Base-by-base conservation (phyloP, 2,888 invertebrate genomes). In the Augochlorella aurata region DNA sequence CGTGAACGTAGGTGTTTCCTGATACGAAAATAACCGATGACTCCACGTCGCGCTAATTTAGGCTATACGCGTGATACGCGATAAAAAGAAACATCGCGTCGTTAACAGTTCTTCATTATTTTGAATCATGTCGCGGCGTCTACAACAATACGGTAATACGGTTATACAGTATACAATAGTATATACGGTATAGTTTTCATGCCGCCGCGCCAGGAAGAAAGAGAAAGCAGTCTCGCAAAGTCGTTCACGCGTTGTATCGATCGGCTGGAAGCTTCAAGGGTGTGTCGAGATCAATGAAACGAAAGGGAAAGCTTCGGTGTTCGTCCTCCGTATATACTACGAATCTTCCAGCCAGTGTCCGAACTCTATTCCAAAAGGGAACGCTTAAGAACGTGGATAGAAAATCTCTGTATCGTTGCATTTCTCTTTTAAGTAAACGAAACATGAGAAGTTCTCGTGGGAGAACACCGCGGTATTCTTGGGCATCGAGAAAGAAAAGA, bases 11-110 rank as follows among this genome's bases (percentile, higher is more conserved):
- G 54, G 72, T 45, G 65, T 74, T 67, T 52, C 65, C 38, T 54
- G 45, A 77, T 47, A 81, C 86, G 85, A 89, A 89, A 89, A 89
- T 89, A 89, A 81, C 85, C 47, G 49, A 9, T 87, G 87, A 88
- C 87, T 10, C 21, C 12, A 3, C 65, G 61, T 21, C 21, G 24
- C 52, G 73, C 78, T 68, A 74, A 79, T 81, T 82, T 61, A 18
- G 69, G 65, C 18, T 18, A 65, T 49, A 45, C 58, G 9, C 58
- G 69, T 29, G 58, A 63, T 63, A 54, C 44, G 16, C 49, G 61
- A 49, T 44, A 0, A 1, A 1, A 21, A 0, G 72, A 49, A n/a
- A 44, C n/a, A 0, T 9, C 21, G 8, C 9, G 8, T 38, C 38
- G 38, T 38, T 38, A 38, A 29, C 29, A 29, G 29, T 29, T 29